Evolutionary conservation across 2,888 invertebrate species (phyloP), one percentile per base, ranked within the genome.

Genomic region (Teleiodes luculella): DNA sequence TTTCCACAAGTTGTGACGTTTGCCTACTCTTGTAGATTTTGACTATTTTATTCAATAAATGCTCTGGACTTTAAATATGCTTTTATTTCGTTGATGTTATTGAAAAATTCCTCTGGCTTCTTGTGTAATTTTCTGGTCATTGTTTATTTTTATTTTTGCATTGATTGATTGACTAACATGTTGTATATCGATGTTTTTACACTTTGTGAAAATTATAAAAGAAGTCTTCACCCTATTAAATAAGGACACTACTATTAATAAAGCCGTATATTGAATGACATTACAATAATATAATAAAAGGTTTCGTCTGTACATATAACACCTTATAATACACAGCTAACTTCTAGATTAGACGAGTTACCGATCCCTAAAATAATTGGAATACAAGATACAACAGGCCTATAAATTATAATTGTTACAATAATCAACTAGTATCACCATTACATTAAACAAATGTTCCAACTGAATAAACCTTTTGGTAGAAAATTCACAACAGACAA

Each of bases 1-100:
- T 86, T 84, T 85, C 83, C 84, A 85, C 80, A 78, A 86, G 83
- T 86, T 87, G 87, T 88, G 88, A 88, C 85, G 86, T 87, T 87
- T 86, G 87, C 87, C 84, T 88, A 87, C 79, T 86, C 84, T 83
- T 88, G 87, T 88, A 88, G 88, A 86, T 87, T 87, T 88, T 86
- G 87, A 87, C 83, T 83, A 86, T 83, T 88, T 89, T 87, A 87
- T 78, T 79, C 80, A 87, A 87, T 88, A 88, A 88, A 88, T 83
- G 81, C 84, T 86, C 81, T 87, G 83, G 81, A 86, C 79, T 74
- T 77, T 68, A 63, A 61, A 65, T 78, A 78, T 78, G 71, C 75
- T 79, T 80, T 76, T 45, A 55, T 56, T 54, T 57, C 43, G 43
- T 43, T 43, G 59, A 59, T 54, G 50, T 54, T 45, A 10, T 41